Conservation (phyloP, 2,797 vertebrate species). For the Brachyalestes nurse region DNA sequence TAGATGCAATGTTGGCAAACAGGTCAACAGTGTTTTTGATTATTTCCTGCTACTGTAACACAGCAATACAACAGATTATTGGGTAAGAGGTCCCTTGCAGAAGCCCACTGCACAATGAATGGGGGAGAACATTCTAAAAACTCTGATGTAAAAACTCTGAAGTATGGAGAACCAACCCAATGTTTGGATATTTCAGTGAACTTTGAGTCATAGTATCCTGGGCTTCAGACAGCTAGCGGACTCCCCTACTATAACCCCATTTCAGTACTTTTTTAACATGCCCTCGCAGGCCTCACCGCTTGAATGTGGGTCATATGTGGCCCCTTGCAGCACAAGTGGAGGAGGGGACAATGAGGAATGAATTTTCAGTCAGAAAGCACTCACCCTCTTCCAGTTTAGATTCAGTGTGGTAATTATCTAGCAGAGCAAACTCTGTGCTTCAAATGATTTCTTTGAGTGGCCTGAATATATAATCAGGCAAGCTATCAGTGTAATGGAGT, state of each 20-base stretch:
- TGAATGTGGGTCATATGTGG: background rate
- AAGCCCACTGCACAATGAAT: background rate
- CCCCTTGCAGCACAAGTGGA: background rate
- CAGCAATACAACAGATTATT: background rate
- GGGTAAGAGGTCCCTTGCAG: background rate
- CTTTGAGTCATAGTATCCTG: background rate
- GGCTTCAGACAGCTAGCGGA: background rate
- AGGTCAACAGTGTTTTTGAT: constrained; percentile 1
- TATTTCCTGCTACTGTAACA: background rate
- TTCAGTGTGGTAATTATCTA: background rate
- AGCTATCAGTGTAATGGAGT: too few relatives aligned
- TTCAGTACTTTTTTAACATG: background rate
- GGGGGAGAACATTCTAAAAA: background rate
- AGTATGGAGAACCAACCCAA: background rate
- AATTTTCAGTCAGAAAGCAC: background rate
- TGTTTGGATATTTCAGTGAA: background rate
- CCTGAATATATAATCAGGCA: too few relatives aligned
- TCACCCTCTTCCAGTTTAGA: background rate
- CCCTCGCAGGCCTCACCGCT: background rate
- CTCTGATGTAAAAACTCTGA: background rate
- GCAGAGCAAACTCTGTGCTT: background rate
- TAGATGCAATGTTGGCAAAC: background rate
- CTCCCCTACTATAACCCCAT: too few relatives aligned
- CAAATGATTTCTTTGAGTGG: background rate
- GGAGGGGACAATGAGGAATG: background rate